Evolutionary conservation across 2,888 invertebrate genomes (phyloP).

Genomic region (Caenorhabditis macrosperma): DNA sequence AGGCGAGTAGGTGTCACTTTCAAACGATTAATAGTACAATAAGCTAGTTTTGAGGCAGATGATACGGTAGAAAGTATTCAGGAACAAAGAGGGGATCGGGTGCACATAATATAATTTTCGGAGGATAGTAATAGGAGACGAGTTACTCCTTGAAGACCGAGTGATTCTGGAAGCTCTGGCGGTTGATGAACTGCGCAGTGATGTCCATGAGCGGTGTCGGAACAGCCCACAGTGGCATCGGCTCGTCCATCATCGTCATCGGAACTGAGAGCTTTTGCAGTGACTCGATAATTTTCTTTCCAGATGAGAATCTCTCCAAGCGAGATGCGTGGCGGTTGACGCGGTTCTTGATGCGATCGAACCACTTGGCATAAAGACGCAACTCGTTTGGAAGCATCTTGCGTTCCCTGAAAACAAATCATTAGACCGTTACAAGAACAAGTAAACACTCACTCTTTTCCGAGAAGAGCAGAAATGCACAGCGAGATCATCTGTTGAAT

Average conservation of each 20-base stretch:
- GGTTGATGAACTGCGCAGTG: conserved; percentile 28
- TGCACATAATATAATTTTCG: too few relatives aligned
- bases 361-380: conserved; percentile 33
- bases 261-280: conserved; percentile 31
- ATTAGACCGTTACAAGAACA: neutral
- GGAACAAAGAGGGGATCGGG: conserved; percentile 7
- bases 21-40: conserved; percentile 43
- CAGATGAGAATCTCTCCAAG: conserved; percentile 69
- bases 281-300: conserved; percentile 74
- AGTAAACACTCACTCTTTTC: conserved; percentile 41
- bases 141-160: conserved; percentile 34
- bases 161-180: conserved; percentile 20
- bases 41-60: conserved; percentile 11
- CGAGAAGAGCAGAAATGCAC: conserved; percentile 55
- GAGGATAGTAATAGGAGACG: too few relatives aligned
- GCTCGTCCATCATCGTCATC: conserved; percentile 42
- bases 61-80: conserved; percentile 24
- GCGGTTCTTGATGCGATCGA: conserved; percentile 36
- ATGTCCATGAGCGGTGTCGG: conserved; percentile 36
- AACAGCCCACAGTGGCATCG: conserved; percentile 35
- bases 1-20: conserved; percentile 46
- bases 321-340: conserved; percentile 26
- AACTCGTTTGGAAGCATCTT: conserved; percentile 19
- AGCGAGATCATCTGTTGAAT: conserved; percentile 73
- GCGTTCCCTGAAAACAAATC: conserved; percentile 38